Conservation (phyloP, 2,888 invertebrate genomes). For the Ecliptopera silaceata region DNA sequence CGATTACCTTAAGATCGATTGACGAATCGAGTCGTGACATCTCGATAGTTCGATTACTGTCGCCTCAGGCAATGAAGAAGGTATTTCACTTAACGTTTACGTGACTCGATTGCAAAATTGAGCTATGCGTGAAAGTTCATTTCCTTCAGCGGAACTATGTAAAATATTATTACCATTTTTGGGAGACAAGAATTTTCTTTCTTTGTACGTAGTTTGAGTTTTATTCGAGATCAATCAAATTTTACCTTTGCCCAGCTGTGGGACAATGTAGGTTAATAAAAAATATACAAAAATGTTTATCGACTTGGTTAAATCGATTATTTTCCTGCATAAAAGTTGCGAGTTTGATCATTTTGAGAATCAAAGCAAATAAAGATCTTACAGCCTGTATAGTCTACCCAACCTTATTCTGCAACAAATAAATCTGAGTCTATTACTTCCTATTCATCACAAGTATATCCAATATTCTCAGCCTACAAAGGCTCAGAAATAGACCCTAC, state of each 20-base stretch:
- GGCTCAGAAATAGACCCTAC: slow-evolving; percentile 17
- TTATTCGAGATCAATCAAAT: no score
- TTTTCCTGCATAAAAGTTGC: no score
- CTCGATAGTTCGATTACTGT: slow-evolving; percentile 41
- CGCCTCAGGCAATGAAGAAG: slow-evolving; percentile 18
- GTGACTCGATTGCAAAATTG: slow-evolving; percentile 14
- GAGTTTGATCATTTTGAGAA: no score
- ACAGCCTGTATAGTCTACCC: no score
- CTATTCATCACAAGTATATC: slow-evolving; percentile 13
- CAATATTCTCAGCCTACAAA: slow-evolving; percentile 21
- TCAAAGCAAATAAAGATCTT: no score
- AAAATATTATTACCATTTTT: not conserved
- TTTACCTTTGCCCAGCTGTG: no score
- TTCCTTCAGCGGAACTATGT: not conserved
- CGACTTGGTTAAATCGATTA: no score
- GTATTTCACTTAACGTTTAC: slow-evolving; percentile 17
- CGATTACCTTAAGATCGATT: slow-evolving; percentile 26
- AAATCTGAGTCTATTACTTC: slow-evolving; percentile 13
- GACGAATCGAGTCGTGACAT: slow-evolving; percentile 43
- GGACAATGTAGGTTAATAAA: no score
- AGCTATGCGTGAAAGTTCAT: slow-evolving; percentile 6
- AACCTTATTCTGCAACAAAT: not conserved
- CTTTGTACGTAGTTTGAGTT: no score
- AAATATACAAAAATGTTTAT: no score
- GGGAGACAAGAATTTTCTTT: not conserved